These are phyloP conservation scores for Araneus ventricosus DNA, from an alignment of 1,140 invertebrate genomes.

Conservation along the genomic window DNA sequence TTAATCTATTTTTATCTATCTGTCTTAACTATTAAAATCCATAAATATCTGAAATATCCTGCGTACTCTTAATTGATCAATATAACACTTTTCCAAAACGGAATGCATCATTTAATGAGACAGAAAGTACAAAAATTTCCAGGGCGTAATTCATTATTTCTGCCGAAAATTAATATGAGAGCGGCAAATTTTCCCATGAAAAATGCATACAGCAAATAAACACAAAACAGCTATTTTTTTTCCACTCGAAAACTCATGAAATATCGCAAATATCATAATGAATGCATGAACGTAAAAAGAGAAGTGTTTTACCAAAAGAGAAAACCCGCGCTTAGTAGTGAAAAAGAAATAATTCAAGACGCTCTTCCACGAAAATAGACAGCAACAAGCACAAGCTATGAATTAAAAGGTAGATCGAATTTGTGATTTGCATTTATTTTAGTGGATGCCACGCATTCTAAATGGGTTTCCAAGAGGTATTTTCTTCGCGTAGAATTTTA, in stretches of 20 bases:
- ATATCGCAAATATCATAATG: not conserved
- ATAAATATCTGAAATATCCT: too few relatives aligned
- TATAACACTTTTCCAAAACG: too few relatives aligned
- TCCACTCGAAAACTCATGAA: not conserved
- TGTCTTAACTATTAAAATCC: too few relatives aligned
- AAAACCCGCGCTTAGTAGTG: not conserved
- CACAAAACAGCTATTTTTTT: not conserved
- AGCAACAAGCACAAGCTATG: not conserved
- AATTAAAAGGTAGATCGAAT: not conserved
- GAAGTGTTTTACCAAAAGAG: not conserved
- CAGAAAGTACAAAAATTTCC: too few relatives aligned
- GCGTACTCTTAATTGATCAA: too few relatives aligned
- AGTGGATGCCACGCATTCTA: not conserved
- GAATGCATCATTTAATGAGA: too few relatives aligned
- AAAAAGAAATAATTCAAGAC: slow-evolving; percentile 1
- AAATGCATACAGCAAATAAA: not conserved
- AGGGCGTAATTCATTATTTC: too few relatives aligned
- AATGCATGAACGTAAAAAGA: not conserved
- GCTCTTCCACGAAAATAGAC: not conserved
- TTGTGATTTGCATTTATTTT: slow-evolving; percentile 25
- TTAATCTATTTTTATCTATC: too few relatives aligned
- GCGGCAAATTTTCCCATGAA: not conserved
- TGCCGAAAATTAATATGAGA: too few relatives aligned
- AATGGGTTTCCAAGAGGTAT: not conserved
- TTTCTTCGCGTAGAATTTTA: not conserved